Percentiles rank a stretch among this genome's conserved stretches.
Evolutionary conservation across 2,888 invertebrate genomes (phyloP).

Genomic region (Agonopterix subpropinquella): DNA sequence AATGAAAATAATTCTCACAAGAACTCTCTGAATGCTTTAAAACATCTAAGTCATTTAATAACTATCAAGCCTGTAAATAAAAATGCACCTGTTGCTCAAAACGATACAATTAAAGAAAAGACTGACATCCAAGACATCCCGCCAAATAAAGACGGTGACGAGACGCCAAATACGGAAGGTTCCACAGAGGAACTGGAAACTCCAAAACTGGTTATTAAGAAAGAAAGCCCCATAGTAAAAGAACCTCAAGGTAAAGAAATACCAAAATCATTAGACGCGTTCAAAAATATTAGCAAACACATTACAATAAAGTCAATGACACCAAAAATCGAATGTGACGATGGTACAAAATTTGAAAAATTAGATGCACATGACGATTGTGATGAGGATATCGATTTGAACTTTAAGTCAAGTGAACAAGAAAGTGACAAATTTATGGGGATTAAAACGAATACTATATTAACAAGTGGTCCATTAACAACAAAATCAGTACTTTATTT

Average conservation of each 20-base stretch:
- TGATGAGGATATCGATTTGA: slow-evolving; percentile 17
- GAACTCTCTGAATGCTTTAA: slow-evolving; percentile 35
- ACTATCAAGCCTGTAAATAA: slow-evolving; percentile 41
- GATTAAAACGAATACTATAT: slow-evolving; percentile 1
- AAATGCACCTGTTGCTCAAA: neutral
- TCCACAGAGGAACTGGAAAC: neutral
- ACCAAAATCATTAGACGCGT: slow-evolving; percentile 19
- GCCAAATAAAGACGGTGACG: neutral
- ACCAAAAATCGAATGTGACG: too few relatives aligned
- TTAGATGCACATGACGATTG: slow-evolving; percentile 12
- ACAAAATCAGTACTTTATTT: slow-evolving; percentile 7
- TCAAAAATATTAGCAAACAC: slow-evolving; percentile 37
- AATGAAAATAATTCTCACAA: slow-evolving; percentile 6
- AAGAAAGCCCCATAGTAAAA: neutral
- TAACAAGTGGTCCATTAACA: neutral
- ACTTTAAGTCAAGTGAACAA: slow-evolving; percentile 13
- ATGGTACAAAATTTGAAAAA: slow-evolving; percentile 9
- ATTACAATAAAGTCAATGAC: slow-evolving; percentile 34
- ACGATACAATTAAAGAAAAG: neutral
- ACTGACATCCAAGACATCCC: neutral
- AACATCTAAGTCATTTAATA: slow-evolving; percentile 45
- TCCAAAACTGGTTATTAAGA: neutral
- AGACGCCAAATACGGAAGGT: neutral
- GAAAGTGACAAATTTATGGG: slow-evolving; percentile 7
- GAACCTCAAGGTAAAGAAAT: neutral